These are phyloP conservation scores for Cacoxenus indagator DNA, from an alignment of 2,888 invertebrate genomes.

Conservation along the genomic window DNA sequence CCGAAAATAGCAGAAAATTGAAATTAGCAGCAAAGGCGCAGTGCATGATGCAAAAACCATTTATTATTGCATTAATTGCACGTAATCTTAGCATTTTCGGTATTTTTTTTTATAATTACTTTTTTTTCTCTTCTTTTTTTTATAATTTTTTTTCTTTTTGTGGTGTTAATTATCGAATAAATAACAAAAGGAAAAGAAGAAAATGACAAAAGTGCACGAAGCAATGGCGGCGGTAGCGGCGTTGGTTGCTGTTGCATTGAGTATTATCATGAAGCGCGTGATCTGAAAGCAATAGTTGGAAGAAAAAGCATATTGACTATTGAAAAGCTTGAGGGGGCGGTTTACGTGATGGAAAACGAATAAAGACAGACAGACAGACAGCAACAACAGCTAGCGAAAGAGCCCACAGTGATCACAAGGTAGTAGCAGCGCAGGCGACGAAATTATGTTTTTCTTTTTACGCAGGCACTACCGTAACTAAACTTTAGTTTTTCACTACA, in stretches of 20 bases:
- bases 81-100: conserved; percentile 22
- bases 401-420: no score
- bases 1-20: not conserved
- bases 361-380: not conserved
- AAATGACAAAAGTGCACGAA: not conserved
- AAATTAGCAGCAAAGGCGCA: not conserved
- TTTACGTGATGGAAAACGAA: not conserved
- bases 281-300: conserved; percentile 8
- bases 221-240: not conserved
- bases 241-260: not conserved
- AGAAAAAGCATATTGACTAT: not conserved
- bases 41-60: conserved; percentile 24
- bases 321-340: not conserved
- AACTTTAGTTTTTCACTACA: no score
- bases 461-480: no score
- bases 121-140: not conserved
- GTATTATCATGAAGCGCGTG: conserved; percentile 20
- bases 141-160: conserved; percentile 3
- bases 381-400: not conserved
- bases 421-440: not conserved
- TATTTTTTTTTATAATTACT: not conserved
- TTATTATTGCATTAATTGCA: conserved; percentile 27
- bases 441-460: no score
- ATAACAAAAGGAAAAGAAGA: conserved; percentile 6
- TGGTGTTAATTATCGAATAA: conserved; percentile 20